Conservation (phyloP, 2,888 invertebrate species). For the Diloba caeruleocephala region DNA sequence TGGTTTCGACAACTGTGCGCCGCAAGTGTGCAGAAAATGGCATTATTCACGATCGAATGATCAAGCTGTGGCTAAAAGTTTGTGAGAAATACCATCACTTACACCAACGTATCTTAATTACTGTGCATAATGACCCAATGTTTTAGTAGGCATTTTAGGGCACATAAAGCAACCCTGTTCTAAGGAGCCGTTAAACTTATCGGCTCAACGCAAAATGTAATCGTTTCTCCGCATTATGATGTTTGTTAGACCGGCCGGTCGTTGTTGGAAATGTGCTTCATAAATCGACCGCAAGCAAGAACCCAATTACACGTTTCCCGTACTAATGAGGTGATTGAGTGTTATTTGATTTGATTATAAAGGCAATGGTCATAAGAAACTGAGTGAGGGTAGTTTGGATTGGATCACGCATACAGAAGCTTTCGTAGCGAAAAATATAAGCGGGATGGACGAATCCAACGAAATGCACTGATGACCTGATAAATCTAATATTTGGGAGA, state of each 20-base stretch:
- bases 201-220: constrained; percentile 25
- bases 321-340: constrained; percentile 29
- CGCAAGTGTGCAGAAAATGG: no score
- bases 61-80: neutral
- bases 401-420: no score
- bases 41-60: no score
- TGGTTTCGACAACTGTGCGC: no score
- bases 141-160: constrained; percentile 21
- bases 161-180: constrained; percentile 17
- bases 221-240: constrained; percentile 23
- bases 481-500: no score
- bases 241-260: constrained; percentile 15
- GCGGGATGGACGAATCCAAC: no score
- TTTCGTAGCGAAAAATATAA: no score
- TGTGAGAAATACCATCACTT: neutral
- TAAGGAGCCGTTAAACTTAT: constrained; percentile 26
- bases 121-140: constrained; percentile 11
- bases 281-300: constrained; percentile 41
- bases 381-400: no score
- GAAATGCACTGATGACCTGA: no score
- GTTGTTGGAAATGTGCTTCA: constrained; percentile 20
- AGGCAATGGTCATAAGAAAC: no score
- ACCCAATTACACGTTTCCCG: constrained; percentile 32
- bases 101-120: constrained; percentile 17
- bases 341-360: constrained; percentile 31